These are phyloP conservation scores for Leptopterna dolabrata DNA, from an alignment of 2,888 invertebrate genomes.

Conservation along the genomic window DNA sequence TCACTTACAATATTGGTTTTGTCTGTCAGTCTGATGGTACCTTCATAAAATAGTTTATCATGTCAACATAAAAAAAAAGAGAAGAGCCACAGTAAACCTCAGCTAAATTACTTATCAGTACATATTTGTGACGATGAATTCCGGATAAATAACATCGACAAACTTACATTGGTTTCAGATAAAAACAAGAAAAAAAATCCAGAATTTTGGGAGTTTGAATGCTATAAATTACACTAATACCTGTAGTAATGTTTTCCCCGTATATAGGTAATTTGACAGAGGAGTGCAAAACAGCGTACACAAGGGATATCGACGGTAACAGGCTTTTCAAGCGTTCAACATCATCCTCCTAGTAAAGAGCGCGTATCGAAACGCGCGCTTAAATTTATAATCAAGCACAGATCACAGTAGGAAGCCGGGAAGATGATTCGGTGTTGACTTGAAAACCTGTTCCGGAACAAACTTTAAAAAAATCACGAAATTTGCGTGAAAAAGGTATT, in stretches of 20 bases:
- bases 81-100: background rate
- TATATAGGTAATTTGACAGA: background rate
- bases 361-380: background rate
- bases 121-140: background rate
- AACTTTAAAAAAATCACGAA: slow-evolving; percentile 4
- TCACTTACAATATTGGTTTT: slow-evolving; percentile 22
- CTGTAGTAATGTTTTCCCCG: background rate
- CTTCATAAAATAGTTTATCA: background rate
- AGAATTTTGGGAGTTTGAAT: background rate
- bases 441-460: background rate
- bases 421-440: background rate
- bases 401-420: background rate
- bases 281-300: background rate
- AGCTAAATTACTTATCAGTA: background rate
- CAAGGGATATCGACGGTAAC: background rate
- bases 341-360: background rate
- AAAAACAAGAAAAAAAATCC: background rate
- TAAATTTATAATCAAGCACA: background rate
- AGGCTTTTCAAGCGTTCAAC: background rate
- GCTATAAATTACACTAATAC: background rate
- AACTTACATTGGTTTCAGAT: background rate
- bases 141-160: background rate
- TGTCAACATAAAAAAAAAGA: background rate
- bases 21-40: slow-evolving; percentile 12
- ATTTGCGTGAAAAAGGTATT: slow-evolving; percentile 18